phyloP scores from a whole-genome alignment of 1,140 invertebrate species.

The Teleogryllus occipitalis region DNA sequence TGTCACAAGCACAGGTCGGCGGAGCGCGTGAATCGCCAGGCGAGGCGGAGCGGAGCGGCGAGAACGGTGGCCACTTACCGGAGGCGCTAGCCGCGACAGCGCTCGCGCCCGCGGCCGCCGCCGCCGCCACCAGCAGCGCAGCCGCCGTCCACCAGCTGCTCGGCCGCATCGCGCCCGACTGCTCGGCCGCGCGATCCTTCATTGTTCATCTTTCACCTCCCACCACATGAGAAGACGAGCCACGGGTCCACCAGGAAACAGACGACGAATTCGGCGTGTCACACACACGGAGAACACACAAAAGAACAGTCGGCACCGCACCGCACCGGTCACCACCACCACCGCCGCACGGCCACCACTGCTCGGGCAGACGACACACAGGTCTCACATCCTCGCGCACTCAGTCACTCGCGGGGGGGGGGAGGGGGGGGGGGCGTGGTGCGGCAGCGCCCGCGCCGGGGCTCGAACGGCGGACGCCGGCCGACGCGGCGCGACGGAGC shows the following conservation, averaged over 20 bases:
- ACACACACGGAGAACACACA: neutral
- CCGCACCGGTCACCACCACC: neutral
- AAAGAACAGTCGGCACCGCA: neutral
- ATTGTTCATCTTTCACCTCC: neutral
- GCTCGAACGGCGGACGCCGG: too few relatives aligned
- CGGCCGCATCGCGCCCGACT: neutral
- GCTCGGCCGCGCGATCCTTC: neutral
- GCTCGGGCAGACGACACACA: neutral
- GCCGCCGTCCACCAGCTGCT: neutral
- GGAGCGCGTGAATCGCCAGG: too few relatives aligned
- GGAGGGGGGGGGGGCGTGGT: too few relatives aligned
- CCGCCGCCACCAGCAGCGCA: too few relatives aligned
- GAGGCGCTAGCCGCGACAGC: neutral
- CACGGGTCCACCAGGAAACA: neutral
- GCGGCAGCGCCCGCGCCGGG: neutral
- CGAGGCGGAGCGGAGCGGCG: too few relatives aligned
- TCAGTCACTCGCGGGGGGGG: neutral
- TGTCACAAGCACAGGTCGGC: too few relatives aligned
- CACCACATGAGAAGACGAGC: neutral
- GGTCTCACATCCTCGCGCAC: neutral
- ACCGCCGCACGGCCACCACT: neutral
- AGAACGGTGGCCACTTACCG: neutral
- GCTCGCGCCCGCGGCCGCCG: too few relatives aligned
- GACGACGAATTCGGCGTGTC: too few relatives aligned
- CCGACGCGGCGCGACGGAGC: too few relatives aligned